A percentile compares a stretch with the other conserved stretches of the same genome.
Conservation (phyloP, 2,888 invertebrate genomes). For the Synanthedon vespiformis region DNA sequence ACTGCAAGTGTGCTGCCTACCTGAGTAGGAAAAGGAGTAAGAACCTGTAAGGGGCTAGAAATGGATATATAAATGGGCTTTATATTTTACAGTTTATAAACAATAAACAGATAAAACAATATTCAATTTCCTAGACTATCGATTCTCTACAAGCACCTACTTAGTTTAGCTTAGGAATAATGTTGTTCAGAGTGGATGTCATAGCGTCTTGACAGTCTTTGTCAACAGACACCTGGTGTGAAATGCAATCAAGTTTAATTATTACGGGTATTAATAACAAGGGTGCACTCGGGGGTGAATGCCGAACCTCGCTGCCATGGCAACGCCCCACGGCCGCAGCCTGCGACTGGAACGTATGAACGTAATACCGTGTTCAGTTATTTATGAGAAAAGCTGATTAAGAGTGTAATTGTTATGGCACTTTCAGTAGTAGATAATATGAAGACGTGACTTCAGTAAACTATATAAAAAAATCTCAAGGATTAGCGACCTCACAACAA, state of each 20-base stretch:
- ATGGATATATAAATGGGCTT: no score
- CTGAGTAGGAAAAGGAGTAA: no score
- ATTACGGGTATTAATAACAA: constrained; percentile 70
- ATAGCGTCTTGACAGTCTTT: constrained; percentile 41
- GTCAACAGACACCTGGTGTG: constrained; percentile 66
- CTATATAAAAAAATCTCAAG: no score
- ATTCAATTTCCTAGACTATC: no score
- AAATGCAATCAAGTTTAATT: constrained; percentile 71
- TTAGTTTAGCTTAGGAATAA: no score
- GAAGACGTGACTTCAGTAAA: no score
- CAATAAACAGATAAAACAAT: no score
- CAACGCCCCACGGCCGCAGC: constrained; percentile 59
- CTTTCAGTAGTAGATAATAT: constrained; percentile 4
- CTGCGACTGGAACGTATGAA: constrained; percentile 36
- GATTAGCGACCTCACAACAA: no score
- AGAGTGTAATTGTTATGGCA: constrained; percentile 45
- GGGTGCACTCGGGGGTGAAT: constrained; percentile 57
- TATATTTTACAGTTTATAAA: no score
- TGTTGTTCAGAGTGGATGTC: background rate
- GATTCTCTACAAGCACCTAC: no score
- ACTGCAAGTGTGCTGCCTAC: no score
- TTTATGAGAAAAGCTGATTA: constrained; percentile 63
- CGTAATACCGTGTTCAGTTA: constrained; percentile 50
- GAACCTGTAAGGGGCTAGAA: no score
- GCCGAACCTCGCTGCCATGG: constrained; percentile 50